Conservation (phyloP, 2,888 invertebrate genomes). For the Drosophila rellima region DNA sequence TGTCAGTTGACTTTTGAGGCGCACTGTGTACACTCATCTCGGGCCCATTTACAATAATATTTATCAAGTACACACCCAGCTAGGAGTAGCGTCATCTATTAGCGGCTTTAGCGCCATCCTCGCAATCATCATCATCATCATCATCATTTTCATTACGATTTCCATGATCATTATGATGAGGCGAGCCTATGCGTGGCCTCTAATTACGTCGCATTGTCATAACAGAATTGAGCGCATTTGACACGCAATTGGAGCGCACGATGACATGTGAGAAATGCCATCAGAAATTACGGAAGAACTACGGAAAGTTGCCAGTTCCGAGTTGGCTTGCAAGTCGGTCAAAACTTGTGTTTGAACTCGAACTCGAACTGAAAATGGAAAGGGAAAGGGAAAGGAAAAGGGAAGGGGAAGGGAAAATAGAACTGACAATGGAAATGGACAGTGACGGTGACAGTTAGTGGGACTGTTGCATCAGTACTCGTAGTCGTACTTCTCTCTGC, state of each 20-base stretch:
- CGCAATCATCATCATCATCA: constrained; percentile 8
- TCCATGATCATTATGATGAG: constrained; percentile 33
- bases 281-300: constrained; percentile 17
- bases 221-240: constrained; percentile 81
- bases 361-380: constrained; percentile 41
- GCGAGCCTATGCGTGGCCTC: constrained; percentile 78
- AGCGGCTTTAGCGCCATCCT: constrained; percentile 51
- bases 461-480: constrained; percentile 76
- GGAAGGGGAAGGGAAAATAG: constrained; percentile 11
- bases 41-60: constrained; percentile 73
- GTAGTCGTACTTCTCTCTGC: neutral
- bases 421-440: constrained; percentile 14
- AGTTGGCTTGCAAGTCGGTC: constrained; percentile 36
- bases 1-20: constrained; percentile 37
- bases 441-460: constrained; percentile 18
- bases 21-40: constrained; percentile 46
- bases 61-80: constrained; percentile 78
- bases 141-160: constrained; percentile 28
- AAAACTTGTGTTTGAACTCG: constrained; percentile 43
- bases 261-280: constrained; percentile 79
- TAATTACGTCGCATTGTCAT: constrained; percentile 81
- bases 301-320: constrained; percentile 1
- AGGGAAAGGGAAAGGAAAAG: constrained; percentile 9
- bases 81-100: constrained; percentile 61
- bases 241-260: constrained; percentile 76